Evolutionary conservation across 2,888 invertebrate species (phyloP), one percentile per base, ranked within the genome.

Genomic region (Plagiodera versicolora): DNA sequence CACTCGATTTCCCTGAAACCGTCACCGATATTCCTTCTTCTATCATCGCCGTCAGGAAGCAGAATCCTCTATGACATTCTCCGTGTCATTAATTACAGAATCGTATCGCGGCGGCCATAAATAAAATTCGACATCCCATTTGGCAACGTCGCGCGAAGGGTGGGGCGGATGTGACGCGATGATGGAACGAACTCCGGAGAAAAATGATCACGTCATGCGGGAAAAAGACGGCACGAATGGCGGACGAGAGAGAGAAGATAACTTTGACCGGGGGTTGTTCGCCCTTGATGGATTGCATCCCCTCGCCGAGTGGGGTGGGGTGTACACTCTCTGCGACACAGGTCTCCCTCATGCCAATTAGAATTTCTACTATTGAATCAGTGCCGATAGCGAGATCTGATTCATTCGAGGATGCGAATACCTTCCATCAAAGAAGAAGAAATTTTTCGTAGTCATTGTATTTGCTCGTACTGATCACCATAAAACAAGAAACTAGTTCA

Each of bases 171-270:
- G 85, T 87, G 87, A 87, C 86, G 86, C 86, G 86, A 87, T 87
- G 87, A 87, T 87, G 86, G 86, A 87, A 85, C 86, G 86, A 81
- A 85, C 85, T 85, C 84, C 76, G 85, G 85, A 87, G 87, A 87
- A 87, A 87, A 87, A 87, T 87, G 86, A 87, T 86, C 86, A 84
- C 84, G 86, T 79, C 79, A 83, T 79, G 75, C 67, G 63, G 67
- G 73, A 71, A 70, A 67, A 69, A 65, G 72, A 70, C 67, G 65
- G 72, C 28, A 81, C 72, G 76, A 64, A 65, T 62, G 59, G 70
- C 61, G 67, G 58, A 24, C 4, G 68, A 71, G 80, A 77, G 79
- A 84, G 84, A 83, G 85, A 84, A 83, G 84, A 83, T 82, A 83
- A 83, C 83, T 81, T 84, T 84, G 85, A 85, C 85, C 84, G 85